These are phyloP conservation scores for Drosophila varians DNA, from an alignment of 1,140 invertebrate species.

Conservation along the genomic window DNA sequence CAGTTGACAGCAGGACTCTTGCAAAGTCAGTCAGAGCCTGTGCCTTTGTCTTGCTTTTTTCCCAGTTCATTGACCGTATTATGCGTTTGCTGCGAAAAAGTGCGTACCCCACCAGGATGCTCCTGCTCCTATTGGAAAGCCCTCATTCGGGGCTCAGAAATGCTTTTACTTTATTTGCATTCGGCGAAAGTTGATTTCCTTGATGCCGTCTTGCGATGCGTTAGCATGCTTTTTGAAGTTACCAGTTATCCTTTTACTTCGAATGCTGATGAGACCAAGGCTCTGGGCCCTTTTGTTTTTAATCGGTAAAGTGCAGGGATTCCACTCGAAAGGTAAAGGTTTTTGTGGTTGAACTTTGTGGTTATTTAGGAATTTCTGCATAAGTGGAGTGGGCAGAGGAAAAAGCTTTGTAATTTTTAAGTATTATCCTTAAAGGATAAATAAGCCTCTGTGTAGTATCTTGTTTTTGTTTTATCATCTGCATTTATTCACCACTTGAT, in stretches of 20 bases:
- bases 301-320: slow-evolving; percentile 66
- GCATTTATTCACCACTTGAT: slow-evolving; percentile 69
- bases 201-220: slow-evolving; percentile 5
- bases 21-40: slow-evolving; percentile 27
- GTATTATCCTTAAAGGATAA: background rate
- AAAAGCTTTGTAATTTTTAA: background rate
- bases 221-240: slow-evolving; percentile 34
- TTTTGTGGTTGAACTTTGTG: slow-evolving; percentile 48
- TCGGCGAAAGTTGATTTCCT: slow-evolving; percentile 45
- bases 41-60: slow-evolving; percentile 39
- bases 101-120: slow-evolving; percentile 24
- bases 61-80: slow-evolving; percentile 75
- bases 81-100: slow-evolving; percentile 49
- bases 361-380: background rate
- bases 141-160: slow-evolving; percentile 29
- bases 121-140: background rate
- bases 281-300: slow-evolving; percentile 56
- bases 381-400: background rate
- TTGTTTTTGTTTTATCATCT: slow-evolving; percentile 30
- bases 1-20: slow-evolving; percentile 52
- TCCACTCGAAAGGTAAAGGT: slow-evolving; percentile 21
- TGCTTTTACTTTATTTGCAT: slow-evolving; percentile 49
- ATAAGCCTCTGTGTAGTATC: slow-evolving; percentile 5
- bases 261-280: slow-evolving; percentile 42
- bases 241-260: slow-evolving; percentile 34